Evolutionary conservation across 2,797 vertebrate species (phyloP).

Genomic region (Salmo trutta): DNA sequence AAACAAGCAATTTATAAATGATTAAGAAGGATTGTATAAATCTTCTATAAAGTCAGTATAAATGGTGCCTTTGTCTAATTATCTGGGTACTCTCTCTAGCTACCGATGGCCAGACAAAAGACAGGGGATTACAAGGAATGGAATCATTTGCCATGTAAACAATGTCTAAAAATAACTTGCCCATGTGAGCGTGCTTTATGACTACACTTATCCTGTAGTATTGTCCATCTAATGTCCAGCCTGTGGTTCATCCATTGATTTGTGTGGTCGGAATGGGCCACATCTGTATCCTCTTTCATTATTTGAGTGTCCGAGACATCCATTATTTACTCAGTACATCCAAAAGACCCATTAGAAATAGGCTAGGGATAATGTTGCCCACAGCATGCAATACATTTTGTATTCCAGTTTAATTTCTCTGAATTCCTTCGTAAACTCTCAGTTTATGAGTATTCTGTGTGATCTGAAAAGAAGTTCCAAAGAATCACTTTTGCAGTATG

Average conservation of each 20-base stretch:
- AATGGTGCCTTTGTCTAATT: no score
- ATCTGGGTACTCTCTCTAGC: no score
- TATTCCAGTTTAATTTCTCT: background rate
- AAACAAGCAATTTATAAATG: no score
- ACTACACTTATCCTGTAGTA: background rate
- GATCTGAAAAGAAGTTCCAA: background rate
- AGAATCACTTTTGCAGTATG: background rate
- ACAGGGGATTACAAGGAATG: conserved; percentile 28
- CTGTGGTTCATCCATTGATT: background rate
- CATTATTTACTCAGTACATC: background rate
- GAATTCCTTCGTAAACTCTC: background rate
- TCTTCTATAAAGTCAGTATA: no score
- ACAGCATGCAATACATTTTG: background rate
- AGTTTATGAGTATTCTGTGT: background rate
- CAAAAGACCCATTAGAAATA: background rate
- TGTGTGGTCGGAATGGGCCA: no score
- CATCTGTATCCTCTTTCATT: no score
- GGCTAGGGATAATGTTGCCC: background rate
- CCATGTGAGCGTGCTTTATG: background rate
- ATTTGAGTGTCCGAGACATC: background rate
- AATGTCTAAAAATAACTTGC: conserved; percentile 36
- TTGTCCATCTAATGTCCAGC: background rate
- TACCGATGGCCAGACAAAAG: conserved; percentile 13
- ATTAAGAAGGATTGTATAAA: no score
- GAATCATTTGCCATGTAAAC: conserved; percentile 46